Base-by-base conservation (phyloP, 1,140 invertebrate genomes). In the Anoplolepis gracilipes region DNA sequence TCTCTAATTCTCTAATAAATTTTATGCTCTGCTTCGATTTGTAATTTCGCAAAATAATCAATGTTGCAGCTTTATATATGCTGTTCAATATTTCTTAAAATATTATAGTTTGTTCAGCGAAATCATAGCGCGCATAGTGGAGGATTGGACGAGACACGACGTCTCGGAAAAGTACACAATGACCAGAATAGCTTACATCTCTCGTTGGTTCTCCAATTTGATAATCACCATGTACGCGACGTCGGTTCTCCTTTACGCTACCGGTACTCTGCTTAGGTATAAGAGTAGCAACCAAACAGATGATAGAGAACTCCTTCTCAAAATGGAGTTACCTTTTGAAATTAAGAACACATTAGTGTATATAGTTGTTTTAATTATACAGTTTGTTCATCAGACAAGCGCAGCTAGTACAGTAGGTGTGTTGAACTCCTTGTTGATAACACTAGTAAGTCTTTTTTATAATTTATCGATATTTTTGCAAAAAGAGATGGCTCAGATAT, bases 261-360 rank as follows among this genome's bases (percentile, higher is more conserved):
- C 16, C 11, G 59, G 65, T 1, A 30, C 55, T 16, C 3, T 88
- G 42, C 1, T 77, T 28, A 67, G 13, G 4, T 42, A 19, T 8
- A 53, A 36, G 25, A 53, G 30, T 25, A 42, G 19, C 22, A 78
- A 78, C 67, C 61, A 7, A 19, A 59, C 49, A 4, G 28, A 55
- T 13, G n/a, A 39, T 4, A 39, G 57, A 25, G 62, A 89, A n/a
- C 69, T 78, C 3, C 3, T 36, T 36, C 33, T 36, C 3, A 4
- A 77, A 46, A 30, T 88, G 84, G 72, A 89, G 10, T 33, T 88
- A 11, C 84, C 88, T 1, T 88, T 88, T 22, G 36, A 25, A 3
- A 72, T 33, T 13, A 33, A 61, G 6, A 36, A 28, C 5, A 25
- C 36, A 16, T 69, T 64, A 8, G 22, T 70, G 2, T 88, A 86